These are phyloP conservation scores for Uloborus diversus DNA, from an alignment of 1,140 invertebrate genomes.

Conservation along the genomic window DNA sequence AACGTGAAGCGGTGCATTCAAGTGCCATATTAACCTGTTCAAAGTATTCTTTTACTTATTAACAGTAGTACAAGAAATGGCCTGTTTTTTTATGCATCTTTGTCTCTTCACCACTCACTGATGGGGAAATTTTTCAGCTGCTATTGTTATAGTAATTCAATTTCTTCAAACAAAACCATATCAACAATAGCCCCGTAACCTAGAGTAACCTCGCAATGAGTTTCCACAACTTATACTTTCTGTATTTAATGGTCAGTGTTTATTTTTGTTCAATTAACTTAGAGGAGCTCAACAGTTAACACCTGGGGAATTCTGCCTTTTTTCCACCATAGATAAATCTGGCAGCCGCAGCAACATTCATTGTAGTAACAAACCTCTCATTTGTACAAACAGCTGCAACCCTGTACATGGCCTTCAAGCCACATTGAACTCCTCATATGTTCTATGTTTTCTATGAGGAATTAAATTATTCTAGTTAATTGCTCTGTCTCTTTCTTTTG, in stretches of 20 bases:
- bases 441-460: conserved; percentile 57
- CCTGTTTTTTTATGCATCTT: conserved; percentile 8
- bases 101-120: neutral
- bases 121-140: neutral
- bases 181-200: conserved; percentile 38
- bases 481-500: neutral
- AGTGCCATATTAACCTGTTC: conserved; percentile 51
- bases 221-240: conserved; percentile 46
- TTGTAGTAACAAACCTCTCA: conserved; percentile 14
- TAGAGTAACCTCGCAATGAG: conserved; percentile 55
- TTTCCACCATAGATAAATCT: conserved; percentile 46
- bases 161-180: neutral
- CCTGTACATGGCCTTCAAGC: conserved; percentile 51
- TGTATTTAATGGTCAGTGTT: conserved; percentile 56
- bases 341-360: conserved; percentile 46
- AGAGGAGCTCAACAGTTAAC: conserved; percentile 56
- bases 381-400: conserved; percentile 44
- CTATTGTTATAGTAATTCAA: neutral
- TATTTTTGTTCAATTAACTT: conserved; percentile 21
- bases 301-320: conserved; percentile 47
- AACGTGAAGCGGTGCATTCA: conserved; percentile 15
- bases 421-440: conserved; percentile 58
- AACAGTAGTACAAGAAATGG: conserved; percentile 50
- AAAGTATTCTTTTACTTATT: conserved; percentile 35
- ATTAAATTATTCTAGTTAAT: conserved; percentile 58